Evolutionary conservation across 2,113 vertebrate genomes (phyloP), one percentile per base, ranked within the genome.

Genomic region (Phrynocephalus versicolor): DNA sequence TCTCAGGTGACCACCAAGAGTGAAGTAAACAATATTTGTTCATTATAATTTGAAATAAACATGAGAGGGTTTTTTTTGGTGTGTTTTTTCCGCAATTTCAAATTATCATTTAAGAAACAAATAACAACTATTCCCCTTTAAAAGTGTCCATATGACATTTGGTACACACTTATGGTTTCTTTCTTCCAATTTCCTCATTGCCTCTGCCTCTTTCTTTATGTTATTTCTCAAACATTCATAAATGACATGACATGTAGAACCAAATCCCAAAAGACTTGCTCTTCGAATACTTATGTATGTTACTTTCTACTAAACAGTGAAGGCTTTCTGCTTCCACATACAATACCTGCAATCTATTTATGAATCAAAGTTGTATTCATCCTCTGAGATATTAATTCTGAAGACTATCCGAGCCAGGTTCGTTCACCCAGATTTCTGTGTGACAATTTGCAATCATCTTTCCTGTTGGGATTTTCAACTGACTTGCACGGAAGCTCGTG

Each of bases 331-430:
- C 74, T 80, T 79, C 45, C 45, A n/a, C 45, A 51, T 21, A 35
- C 1, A 0, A 75, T 76, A 21, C 37, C 78, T 51, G 45, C 8
- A 21, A 30, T 15, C 1, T 16, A 77, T 39, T 25, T 79, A 77
- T 87, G 89, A 84, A 73, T 30, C 81, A 65, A 87, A 90, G 69
- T 79, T 88, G 88, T 88, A 75, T 45, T 81, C 35, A 2, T 82
- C 82, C 80, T 80, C 69, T 84, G 67, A 89, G 78, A 84, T 81
- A 79, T 45, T 81, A 86, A 72, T 79, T 85, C 60, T 35, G 19
- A 30, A 88, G n/a, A 77, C 21, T 81, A 55, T 21, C 72, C 21
- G 15, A 41, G 16, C 10, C 35, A 35, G 55, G 75, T 13, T 14
- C 30, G 4, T 60, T 33, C 45, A 45, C 23, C 21, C 27, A 69